phyloP scores from a whole-genome alignment of 2,113 vertebrate species.

The Syngnathus typhle region DNA sequence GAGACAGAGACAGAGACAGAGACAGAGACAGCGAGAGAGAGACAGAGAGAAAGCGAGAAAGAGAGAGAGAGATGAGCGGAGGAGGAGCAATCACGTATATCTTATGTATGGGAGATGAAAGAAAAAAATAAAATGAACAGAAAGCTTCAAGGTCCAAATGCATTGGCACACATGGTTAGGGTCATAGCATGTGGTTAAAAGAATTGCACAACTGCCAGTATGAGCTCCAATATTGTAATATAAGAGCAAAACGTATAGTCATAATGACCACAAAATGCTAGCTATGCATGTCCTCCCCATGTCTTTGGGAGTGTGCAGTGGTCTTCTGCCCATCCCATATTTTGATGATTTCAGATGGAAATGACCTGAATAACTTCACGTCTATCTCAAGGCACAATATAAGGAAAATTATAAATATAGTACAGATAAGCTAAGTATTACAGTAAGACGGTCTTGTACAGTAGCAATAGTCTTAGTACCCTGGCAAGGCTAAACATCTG shows the following conservation, averaged over 20 bases:
- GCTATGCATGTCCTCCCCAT: too few relatives aligned
- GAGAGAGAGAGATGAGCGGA: conserved; percentile 40
- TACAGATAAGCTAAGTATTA: background rate
- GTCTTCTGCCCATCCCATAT: too few relatives aligned
- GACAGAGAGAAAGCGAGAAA: too few relatives aligned
- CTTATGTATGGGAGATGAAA: conserved; percentile 23
- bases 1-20: too few relatives aligned
- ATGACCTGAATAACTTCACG: background rate
- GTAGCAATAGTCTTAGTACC: background rate
- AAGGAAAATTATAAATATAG: background rate
- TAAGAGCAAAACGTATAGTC: too few relatives aligned
- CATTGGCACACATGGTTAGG: conserved; percentile 11
- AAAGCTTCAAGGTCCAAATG: background rate
- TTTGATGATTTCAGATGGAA: background rate
- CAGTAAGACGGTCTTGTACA: too few relatives aligned
- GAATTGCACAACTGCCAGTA: conserved; percentile 26
- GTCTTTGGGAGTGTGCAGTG: too few relatives aligned
- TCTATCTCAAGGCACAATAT: background rate
- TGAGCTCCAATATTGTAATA: conserved; percentile 3
- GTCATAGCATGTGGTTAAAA: conserved; percentile 28
- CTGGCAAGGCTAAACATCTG: background rate
- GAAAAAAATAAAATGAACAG: conserved; percentile 27
- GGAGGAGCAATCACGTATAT: conserved; percentile 4
- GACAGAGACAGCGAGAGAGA: too few relatives aligned
- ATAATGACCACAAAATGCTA: too few relatives aligned